Base-by-base conservation (phyloP, 2,797 vertebrate genomes). In the Sebastes trivittatus region DNA sequence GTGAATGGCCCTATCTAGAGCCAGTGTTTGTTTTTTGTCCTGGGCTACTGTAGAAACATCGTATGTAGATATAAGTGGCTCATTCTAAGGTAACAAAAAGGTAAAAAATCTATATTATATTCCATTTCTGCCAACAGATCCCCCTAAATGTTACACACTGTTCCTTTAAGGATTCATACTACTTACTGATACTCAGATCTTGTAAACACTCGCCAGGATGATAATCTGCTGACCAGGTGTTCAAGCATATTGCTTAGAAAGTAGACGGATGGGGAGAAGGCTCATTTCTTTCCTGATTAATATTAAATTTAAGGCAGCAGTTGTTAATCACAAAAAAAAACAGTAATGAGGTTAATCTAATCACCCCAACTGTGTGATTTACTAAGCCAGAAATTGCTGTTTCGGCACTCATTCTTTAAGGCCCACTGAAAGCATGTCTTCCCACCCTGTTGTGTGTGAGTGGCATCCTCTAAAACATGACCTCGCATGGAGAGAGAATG, bases 241-340 rank as follows among this genome's bases (percentile, higher is more conserved):
- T 78, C 4, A 9, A 58, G 62, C 68, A 80, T 81, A 71, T 56
- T 60, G 38, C 20, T 54, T 27, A 38, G 52, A 52, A 52, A 23
- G n/a, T 10, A 54, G 36, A 79, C 7, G 2, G 22, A 72, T 78
- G 60, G 34, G 5, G 16, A 20, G 25, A 22, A 36, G 27, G 49
- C 78, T 81, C 36, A 74, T 87, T 87, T 81, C 5, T 42, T 62
- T 84, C 63, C 68, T 82, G 74, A 75, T 82, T 86, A 63, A 34
- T 71, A 81, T 76, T 49, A 55, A 20, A 77, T 83, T 83, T 63
- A 52, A 80, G 58, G 20, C 65, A 62, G 73, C 73, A 61, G 36
- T 25, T 75, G 59, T 75, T 65, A 82, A 75, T 75, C 55, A 77
- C 32, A 61, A 65, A 42, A 76, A 76, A 71, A 18, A 18, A 36